A percentile compares a stretch with the other conserved stretches of the same genome.
These are phyloP conservation scores for Mellilla xanthometata DNA, from an alignment of 2,888 invertebrate genomes.

Conservation along the genomic window DNA sequence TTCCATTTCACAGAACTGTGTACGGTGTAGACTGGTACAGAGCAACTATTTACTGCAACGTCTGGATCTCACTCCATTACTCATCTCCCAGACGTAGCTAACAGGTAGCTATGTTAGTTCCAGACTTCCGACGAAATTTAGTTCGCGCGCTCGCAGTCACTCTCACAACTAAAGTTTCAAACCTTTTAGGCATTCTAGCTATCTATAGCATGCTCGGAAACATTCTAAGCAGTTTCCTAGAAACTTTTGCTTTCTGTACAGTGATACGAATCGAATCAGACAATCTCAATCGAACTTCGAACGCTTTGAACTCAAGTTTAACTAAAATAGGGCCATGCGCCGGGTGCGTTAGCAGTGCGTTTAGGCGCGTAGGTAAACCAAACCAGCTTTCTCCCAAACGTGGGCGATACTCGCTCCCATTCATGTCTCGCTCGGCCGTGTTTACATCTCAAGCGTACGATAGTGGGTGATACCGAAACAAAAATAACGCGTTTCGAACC, in stretches of 20 bases:
- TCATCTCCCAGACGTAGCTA: conserved; percentile 28
- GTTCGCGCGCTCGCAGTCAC: conserved; percentile 19
- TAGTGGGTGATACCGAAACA: conserved; percentile 45
- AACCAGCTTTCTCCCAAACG: conserved; percentile 67
- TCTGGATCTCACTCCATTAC: conserved; percentile 26
- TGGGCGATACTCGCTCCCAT: conserved; percentile 67
- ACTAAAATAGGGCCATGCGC: background rate
- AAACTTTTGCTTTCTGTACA: conserved; percentile 18
- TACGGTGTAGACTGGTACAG: too few relatives aligned
- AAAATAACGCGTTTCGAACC: conserved; percentile 55
- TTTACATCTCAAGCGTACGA: conserved; percentile 46
- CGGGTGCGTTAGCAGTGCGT: conserved; percentile 20
- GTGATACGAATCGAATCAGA: conserved; percentile 5
- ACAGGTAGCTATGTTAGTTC: background rate
- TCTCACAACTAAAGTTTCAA: conserved; percentile 7
- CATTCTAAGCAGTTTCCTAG: conserved; percentile 8
- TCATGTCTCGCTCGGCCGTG: conserved; percentile 54
- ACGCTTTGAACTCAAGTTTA: conserved; percentile 2
- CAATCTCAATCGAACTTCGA: background rate
- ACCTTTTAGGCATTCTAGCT: background rate
- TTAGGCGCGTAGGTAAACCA: conserved; percentile 35
- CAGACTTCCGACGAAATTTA: conserved; percentile 27
- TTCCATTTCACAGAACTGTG: conserved; percentile 7
- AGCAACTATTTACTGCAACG: conserved; percentile 21
- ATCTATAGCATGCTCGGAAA: conserved; percentile 1